Evolutionary conservation across 2,113 vertebrate species (phyloP).

Genomic region (Helogale parvula): DNA sequence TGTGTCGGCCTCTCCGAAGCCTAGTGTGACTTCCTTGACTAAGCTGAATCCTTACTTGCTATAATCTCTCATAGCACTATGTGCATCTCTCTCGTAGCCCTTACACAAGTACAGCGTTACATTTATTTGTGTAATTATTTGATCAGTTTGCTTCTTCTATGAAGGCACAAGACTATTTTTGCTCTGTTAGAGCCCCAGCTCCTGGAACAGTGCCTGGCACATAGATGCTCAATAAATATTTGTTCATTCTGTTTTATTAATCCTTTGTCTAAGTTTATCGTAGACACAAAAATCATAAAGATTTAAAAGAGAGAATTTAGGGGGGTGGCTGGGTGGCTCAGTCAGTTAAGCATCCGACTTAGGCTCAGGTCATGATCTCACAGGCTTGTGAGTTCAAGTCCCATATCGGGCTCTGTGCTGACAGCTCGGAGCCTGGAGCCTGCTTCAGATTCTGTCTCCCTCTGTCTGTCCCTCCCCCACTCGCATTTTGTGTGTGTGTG

Average conservation of each 20-base stretch:
- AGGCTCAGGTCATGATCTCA: no score
- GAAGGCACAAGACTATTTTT: neutral
- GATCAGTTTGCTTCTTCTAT: neutral
- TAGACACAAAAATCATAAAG: neutral
- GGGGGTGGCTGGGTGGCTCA: no score
- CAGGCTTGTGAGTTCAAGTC: no score
- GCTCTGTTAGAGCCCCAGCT: neutral
- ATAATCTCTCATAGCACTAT: neutral
- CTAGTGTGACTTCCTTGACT: neutral
- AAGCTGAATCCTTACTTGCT: neutral
- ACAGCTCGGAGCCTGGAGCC: no score
- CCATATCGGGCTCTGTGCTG: no score
- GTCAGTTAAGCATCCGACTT: no score
- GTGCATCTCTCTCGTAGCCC: neutral
- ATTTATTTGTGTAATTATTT: conserved; percentile 35
- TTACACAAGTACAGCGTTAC: neutral
- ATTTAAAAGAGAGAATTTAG: neutral
- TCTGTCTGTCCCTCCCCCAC: no score
- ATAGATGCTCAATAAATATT: neutral
- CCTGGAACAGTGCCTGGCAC: neutral
- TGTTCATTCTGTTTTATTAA: conserved; percentile 13
- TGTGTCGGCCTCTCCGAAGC: neutral
- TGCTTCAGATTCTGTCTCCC: no score
- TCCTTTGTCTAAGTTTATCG: neutral
- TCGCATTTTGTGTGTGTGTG: no score